Conservation (phyloP, 2,888 invertebrate species). For the Drosophila neotestacea region DNA sequence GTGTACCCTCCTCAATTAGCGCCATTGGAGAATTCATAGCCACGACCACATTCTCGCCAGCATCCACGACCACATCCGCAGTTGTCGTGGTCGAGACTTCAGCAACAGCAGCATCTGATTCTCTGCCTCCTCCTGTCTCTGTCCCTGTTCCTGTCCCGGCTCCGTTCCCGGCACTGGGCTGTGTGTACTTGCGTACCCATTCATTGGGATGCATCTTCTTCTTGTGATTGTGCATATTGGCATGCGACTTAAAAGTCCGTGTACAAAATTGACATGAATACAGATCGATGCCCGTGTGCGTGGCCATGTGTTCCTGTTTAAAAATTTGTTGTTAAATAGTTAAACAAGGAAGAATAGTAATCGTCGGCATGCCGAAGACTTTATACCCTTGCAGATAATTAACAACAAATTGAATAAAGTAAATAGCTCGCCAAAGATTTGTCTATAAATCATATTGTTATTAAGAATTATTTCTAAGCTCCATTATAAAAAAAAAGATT, state of each 20-base stretch:
- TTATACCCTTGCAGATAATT: not conserved
- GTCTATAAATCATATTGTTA: too few relatives aligned
- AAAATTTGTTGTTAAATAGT: not conserved
- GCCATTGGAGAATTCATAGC: slow-evolving; percentile 6
- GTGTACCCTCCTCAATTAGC: slow-evolving; percentile 15
- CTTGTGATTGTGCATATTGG: slow-evolving; percentile 84
- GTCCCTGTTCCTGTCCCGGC: not conserved
- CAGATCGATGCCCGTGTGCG: slow-evolving; percentile 83
- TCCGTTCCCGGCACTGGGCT: slow-evolving; percentile 41
- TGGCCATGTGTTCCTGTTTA: slow-evolving; percentile 83
- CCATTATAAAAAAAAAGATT: too few relatives aligned
- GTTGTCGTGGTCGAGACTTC: slow-evolving; percentile 7
- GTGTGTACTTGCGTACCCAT: slow-evolving; percentile 78
- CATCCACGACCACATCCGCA: not conserved
- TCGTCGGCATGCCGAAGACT: not conserved
- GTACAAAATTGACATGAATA: slow-evolving; percentile 83
- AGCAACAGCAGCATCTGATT: not conserved
- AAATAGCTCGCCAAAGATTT: too few relatives aligned
- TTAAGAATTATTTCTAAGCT: too few relatives aligned
- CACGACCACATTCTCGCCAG: not conserved
- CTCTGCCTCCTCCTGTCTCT: not conserved
- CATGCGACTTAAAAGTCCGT: slow-evolving; percentile 83
- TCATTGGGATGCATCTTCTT: slow-evolving; percentile 83
- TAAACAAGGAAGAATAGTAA: not conserved
- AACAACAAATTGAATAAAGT: too few relatives aligned